A percentile compares a stretch with the other conserved stretches of the same genome.
Conservation (phyloP, 2,797 vertebrate species). For the Scyliorhinus canicula region DNA sequence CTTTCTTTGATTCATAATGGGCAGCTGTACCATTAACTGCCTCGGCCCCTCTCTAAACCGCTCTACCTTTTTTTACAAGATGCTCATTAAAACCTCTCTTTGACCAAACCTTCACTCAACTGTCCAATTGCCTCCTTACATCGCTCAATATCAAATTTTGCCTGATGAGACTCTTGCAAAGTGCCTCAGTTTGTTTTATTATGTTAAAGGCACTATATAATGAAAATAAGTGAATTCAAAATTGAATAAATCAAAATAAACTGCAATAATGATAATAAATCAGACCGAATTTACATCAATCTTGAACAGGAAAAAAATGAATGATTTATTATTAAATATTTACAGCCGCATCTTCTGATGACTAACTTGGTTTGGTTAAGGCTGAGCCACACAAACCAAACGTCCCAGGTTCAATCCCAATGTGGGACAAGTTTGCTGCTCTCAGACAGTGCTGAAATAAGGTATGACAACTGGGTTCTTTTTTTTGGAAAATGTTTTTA, state of each 20-base stretch:
- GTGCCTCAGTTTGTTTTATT: neutral
- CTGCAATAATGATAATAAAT: neutral
- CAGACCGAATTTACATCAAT: neutral
- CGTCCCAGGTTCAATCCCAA: neutral
- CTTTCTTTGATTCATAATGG: neutral
- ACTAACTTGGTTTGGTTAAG: neutral
- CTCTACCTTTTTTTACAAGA: neutral
- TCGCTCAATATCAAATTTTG: neutral
- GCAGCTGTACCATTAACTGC: neutral
- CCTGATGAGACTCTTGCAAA: neutral
- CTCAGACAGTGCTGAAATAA: neutral
- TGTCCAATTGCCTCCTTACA: neutral
- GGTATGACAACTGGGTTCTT: neutral
- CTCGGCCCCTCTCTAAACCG: neutral
- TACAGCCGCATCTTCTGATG: neutral
- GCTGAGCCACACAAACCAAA: neutral
- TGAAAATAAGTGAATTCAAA: neutral
- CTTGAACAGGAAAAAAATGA: neutral
- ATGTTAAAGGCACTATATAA: neutral
- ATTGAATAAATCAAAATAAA: neutral
- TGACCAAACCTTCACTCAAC: neutral
- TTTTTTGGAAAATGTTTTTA: no score
- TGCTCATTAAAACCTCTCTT: neutral
- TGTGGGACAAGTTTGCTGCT: neutral
- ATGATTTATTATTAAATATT: neutral